Conservation (phyloP, 2,888 invertebrate genomes). For the Melanophora roralis region DNA sequence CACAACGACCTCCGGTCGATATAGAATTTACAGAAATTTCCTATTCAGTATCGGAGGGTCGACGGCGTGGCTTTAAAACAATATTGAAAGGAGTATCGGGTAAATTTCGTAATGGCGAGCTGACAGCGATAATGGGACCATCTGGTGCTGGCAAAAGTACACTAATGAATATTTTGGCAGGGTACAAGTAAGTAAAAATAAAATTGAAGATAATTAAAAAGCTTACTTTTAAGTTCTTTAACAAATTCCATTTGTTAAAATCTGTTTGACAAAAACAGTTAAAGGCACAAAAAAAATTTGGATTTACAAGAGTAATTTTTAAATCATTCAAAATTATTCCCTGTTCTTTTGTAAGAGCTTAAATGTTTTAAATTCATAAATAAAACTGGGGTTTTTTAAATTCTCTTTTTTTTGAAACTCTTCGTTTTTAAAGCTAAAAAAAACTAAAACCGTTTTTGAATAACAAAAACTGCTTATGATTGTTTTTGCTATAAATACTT, state of each 20-base stretch:
- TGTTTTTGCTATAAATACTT: neutral
- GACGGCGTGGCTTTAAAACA: conserved; percentile 88
- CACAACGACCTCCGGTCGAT: conserved; percentile 91
- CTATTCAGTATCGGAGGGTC: conserved; percentile 91
- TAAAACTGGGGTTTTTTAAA: no score
- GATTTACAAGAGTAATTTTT: neutral
- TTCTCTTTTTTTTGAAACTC: neutral
- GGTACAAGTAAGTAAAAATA: conserved; percentile 84
- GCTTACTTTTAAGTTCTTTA: neutral
- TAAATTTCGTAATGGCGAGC: conserved; percentile 91
- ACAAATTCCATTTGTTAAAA: neutral
- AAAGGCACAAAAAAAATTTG: no score
- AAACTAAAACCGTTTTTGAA: neutral
- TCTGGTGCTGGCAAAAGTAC: conserved; percentile 89
- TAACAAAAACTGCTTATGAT: no score
- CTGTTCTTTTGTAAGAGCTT: no score
- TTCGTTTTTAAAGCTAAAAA: no score
- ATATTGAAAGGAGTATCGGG: conserved; percentile 93
- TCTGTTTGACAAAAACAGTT: no score
- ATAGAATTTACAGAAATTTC: conserved; percentile 92
- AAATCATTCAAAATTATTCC: no score
- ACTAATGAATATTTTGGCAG: conserved; percentile 91
- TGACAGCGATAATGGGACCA: conserved; percentile 97
- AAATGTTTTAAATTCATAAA: no score
- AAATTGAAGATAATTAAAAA: no score